Evolutionary conservation across 2,888 invertebrate genomes (phyloP).

Genomic region (Cantharis nigra): DNA sequence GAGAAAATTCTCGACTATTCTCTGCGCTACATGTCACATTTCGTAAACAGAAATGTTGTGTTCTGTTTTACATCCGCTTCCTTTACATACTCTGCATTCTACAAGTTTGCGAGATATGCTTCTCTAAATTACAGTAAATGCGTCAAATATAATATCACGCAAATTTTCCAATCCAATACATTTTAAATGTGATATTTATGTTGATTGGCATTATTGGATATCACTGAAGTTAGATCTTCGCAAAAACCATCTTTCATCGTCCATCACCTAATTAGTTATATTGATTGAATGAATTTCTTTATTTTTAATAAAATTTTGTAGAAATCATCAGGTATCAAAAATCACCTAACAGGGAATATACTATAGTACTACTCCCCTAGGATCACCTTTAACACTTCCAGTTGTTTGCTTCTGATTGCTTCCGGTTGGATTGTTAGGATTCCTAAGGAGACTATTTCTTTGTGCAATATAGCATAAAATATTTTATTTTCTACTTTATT

Average conservation of each 20-base stretch:
- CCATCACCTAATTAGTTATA: background rate
- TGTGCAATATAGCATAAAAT: background rate
- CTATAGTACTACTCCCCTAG: background rate
- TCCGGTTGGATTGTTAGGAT: background rate
- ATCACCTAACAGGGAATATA: background rate
- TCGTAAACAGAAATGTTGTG: constrained; percentile 9
- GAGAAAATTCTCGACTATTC: background rate
- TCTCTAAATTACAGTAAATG: constrained; percentile 13
- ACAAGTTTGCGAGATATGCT: background rate
- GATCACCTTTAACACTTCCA: background rate
- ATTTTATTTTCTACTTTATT: background rate
- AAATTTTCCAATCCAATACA: background rate
- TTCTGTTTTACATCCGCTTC: constrained; percentile 18
- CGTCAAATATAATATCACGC: constrained; percentile 2
- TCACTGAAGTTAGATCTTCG: no score
- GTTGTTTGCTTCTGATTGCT: background rate
- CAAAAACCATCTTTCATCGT: background rate
- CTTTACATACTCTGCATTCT: constrained; percentile 5
- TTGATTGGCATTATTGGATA: background rate
- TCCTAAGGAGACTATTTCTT: background rate
- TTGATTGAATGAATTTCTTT: background rate
- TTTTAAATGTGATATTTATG: constrained; percentile 1
- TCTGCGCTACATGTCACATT: constrained; percentile 9
- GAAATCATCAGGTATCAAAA: background rate
- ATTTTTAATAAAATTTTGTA: background rate